Percentiles rank a stretch among this genome's conserved stretches.
These are phyloP conservation scores for Polylopha cassiicola DNA, from an alignment of 2,888 invertebrate species.

Conservation along the genomic window DNA sequence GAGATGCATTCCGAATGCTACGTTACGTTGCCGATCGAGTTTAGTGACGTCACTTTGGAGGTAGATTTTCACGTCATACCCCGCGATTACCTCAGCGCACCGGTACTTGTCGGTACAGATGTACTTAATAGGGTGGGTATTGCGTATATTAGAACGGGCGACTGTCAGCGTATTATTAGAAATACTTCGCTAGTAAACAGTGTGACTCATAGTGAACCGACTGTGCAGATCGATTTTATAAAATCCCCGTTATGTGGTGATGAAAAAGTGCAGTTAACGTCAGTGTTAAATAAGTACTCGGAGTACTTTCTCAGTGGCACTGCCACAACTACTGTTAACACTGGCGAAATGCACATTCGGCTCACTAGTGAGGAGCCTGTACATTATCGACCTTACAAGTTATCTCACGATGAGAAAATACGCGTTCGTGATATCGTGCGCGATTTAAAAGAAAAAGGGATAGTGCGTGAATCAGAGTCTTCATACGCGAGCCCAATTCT, in stretches of 20 bases:
- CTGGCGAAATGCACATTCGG: slow-evolving; percentile 29
- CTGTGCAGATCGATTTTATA: too few species aligned
- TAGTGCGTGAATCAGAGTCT: slow-evolving; percentile 1
- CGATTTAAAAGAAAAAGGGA: background rate
- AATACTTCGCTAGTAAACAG: too few species aligned
- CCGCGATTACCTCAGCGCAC: background rate
- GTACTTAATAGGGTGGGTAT: too few species aligned
- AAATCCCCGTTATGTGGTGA: too few species aligned
- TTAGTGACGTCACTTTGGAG: slow-evolving; percentile 6
- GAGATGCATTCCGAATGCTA: background rate
- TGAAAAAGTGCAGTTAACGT: too few species aligned
- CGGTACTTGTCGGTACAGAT: background rate
- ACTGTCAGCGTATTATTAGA: too few species aligned
- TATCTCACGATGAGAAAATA: slow-evolving; percentile 27
- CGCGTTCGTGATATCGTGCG: slow-evolving; percentile 11
- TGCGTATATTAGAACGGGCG: too few species aligned
- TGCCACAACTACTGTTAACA: slow-evolving; percentile 28
- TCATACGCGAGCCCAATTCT: slow-evolving; percentile 3
- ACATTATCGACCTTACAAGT: slow-evolving; percentile 27
- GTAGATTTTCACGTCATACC: slow-evolving; percentile 3
- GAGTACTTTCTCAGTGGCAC: slow-evolving; percentile 28
- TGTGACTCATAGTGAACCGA: too few species aligned
- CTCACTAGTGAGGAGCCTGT: slow-evolving; percentile 26
- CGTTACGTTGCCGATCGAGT: slow-evolving; percentile 7
- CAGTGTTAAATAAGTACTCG: too few species aligned